A percentile compares a stretch with the other conserved stretches of the same genome.
These are phyloP conservation scores for Rotaria sp. DNA, from an alignment of 2,888 invertebrate genomes.

Conservation along the genomic window DNA sequence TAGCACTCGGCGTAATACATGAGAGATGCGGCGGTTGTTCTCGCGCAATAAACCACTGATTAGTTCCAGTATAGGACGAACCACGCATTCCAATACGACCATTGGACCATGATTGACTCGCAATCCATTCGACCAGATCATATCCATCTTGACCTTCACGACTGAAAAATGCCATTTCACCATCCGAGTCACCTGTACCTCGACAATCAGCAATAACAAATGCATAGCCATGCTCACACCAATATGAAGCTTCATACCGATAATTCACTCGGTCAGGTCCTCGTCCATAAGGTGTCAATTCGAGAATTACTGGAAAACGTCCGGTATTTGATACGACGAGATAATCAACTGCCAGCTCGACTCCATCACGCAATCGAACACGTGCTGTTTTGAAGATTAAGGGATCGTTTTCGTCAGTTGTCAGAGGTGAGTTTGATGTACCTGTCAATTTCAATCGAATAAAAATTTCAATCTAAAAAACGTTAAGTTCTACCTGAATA, in stretches of 20 bases:
- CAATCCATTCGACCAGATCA: constrained; percentile 35
- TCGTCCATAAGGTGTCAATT: constrained; percentile 34
- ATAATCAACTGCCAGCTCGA: constrained; percentile 25
- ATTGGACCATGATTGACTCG: constrained; percentile 29
- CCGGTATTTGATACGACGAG: background rate
- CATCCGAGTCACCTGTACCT: constrained; percentile 36
- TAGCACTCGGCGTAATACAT: constrained; percentile 32
- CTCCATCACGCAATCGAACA: constrained; percentile 26
- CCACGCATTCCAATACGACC: constrained; percentile 33
- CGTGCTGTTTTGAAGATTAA: background rate
- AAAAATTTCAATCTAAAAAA: too few relatives aligned
- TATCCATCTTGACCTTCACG: constrained; percentile 35
- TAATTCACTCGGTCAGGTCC: background rate
- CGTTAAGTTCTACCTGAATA: too few relatives aligned
- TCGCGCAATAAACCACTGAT: constrained; percentile 33
- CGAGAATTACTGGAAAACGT: background rate
- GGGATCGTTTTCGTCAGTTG: too few relatives aligned
- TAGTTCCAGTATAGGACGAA: constrained; percentile 28
- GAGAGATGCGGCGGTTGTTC: constrained; percentile 15
- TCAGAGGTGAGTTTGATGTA: too few relatives aligned
- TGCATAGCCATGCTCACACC: constrained; percentile 3
- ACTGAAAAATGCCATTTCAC: constrained; percentile 27
- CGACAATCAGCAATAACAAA: constrained; percentile 33
- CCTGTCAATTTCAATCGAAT: too few relatives aligned
- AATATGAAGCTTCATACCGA: constrained; percentile 19